Evolutionary conservation across 2,888 invertebrate species (phyloP).

Genomic region (Drosophila austrosaltans): DNA sequence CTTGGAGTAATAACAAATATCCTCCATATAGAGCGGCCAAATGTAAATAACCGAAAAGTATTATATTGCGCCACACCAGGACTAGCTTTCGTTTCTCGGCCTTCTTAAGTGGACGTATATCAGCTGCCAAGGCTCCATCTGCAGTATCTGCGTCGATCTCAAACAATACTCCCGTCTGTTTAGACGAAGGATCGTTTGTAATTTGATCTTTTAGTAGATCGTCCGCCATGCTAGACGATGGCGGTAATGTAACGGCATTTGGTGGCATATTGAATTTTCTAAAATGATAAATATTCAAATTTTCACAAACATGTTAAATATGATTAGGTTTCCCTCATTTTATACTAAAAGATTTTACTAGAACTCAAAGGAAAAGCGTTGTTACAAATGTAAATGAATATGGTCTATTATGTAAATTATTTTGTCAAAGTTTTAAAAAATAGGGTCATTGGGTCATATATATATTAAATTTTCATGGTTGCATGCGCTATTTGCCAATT

Average conservation of each 20-base stretch:
- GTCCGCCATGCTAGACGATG: neutral
- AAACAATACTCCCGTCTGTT: slow-evolving; percentile 86
- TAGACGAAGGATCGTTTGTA: slow-evolving; percentile 47
- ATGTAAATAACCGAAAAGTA: slow-evolving; percentile 90
- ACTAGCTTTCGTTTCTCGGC: slow-evolving; percentile 86
- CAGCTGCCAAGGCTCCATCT: slow-evolving; percentile 85
- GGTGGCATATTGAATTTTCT: slow-evolving; percentile 43
- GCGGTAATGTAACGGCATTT: slow-evolving; percentile 55
- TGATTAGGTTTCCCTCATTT: too few relatives aligned
- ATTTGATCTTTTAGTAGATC: slow-evolving; percentile 21
- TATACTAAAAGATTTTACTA: too few relatives aligned
- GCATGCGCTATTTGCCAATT: too few relatives aligned
- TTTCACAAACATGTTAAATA: too few relatives aligned
- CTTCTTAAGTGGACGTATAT: slow-evolving; percentile 84
- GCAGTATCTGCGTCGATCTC: slow-evolving; percentile 87
- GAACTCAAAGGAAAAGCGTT: too few relatives aligned
- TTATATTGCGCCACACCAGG: slow-evolving; percentile 92
- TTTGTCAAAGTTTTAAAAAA: too few relatives aligned
- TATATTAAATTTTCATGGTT: too few relatives aligned
- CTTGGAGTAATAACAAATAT: slow-evolving; percentile 89
- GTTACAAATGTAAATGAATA: too few relatives aligned
- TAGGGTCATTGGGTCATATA: too few relatives aligned
- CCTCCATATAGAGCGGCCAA: slow-evolving; percentile 89
- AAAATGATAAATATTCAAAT: neutral
- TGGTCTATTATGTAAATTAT: too few relatives aligned